Evolutionary conservation across 2,888 invertebrate species (phyloP).

Genomic region (Carterocephalus palaemon): DNA sequence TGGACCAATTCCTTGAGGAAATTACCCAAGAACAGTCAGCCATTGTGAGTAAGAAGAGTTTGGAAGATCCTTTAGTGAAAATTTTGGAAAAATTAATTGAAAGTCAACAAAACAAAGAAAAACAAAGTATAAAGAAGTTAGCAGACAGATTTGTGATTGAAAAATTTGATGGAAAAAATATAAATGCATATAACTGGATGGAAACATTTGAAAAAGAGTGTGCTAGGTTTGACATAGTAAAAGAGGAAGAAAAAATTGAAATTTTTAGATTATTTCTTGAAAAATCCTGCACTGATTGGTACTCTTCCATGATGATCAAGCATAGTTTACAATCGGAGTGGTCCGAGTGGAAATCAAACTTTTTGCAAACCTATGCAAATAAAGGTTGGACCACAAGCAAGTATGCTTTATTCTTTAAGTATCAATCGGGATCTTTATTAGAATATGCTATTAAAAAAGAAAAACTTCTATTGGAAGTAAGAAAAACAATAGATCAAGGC

Average conservation of each 20-base stretch:
- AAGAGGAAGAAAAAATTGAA: constrained; percentile 36
- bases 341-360: constrained; percentile 35
- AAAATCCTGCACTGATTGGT: too few species aligned
- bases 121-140: constrained; percentile 30
- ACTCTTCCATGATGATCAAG: too few species aligned
- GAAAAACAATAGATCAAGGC: constrained; percentile 23
- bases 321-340: too few species aligned
- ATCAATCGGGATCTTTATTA: constrained; percentile 35
- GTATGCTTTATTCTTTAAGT: constrained; percentile 36
- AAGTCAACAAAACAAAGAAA: constrained; percentile 24
- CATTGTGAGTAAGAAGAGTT: neutral
- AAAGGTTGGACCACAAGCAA: constrained; percentile 34
- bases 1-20: constrained; percentile 23
- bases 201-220: constrained; percentile 39
- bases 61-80: too few species aligned
- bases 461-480: constrained; percentile 29
- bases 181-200: constrained; percentile 36
- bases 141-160: constrained; percentile 38
- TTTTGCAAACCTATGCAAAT: constrained; percentile 34
- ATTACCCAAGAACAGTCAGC: constrained; percentile 18
- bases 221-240: constrained; percentile 29
- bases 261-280: constrained; percentile 34
- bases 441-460: constrained; percentile 41
- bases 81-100: constrained; percentile 32
- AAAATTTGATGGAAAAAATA: constrained; percentile 34